These are phyloP conservation scores for Xylophagus ater DNA, from an alignment of 2,888 invertebrate genomes.

Conservation along the genomic window DNA sequence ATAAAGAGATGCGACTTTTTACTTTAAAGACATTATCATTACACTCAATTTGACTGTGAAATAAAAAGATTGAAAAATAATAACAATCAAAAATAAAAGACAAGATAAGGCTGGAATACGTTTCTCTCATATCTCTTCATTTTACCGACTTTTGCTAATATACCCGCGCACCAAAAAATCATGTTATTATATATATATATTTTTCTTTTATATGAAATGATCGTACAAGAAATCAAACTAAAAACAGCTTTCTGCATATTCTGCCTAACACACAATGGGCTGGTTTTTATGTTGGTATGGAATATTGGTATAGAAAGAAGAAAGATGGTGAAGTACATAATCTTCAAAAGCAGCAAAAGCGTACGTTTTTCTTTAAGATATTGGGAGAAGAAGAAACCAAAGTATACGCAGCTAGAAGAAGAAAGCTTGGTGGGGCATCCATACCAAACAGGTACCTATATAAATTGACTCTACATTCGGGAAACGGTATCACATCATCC, in stretches of 20 bases:
- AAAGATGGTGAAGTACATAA: no score
- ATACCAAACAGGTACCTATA: constrained; percentile 30
- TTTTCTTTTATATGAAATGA: no score
- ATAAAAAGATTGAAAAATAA: constrained; percentile 9
- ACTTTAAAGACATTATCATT: constrained; percentile 8
- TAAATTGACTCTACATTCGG: constrained; percentile 40
- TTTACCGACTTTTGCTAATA: no score
- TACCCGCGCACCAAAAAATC: no score
- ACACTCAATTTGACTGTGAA: constrained; percentile 8
- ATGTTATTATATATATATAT: no score
- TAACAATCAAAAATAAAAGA: constrained; percentile 7
- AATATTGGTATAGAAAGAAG: no score
- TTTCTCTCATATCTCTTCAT: constrained; percentile 11
- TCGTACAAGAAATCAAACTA: no score
- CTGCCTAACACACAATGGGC: no score
- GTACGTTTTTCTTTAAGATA: constrained; percentile 12
- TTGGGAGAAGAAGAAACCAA: constrained; percentile 9
- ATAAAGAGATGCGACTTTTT: no score
- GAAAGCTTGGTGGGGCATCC: constrained; percentile 20
- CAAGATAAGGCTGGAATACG: constrained; percentile 6
- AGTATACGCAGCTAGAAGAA: constrained; percentile 13
- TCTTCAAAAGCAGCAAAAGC: no score
- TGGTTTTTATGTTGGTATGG: no score
- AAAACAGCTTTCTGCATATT: no score
- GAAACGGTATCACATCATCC: constrained; percentile 43